These are phyloP conservation scores for Heliconius sara DNA, from an alignment of 2,888 invertebrate species.

Conservation along the genomic window DNA sequence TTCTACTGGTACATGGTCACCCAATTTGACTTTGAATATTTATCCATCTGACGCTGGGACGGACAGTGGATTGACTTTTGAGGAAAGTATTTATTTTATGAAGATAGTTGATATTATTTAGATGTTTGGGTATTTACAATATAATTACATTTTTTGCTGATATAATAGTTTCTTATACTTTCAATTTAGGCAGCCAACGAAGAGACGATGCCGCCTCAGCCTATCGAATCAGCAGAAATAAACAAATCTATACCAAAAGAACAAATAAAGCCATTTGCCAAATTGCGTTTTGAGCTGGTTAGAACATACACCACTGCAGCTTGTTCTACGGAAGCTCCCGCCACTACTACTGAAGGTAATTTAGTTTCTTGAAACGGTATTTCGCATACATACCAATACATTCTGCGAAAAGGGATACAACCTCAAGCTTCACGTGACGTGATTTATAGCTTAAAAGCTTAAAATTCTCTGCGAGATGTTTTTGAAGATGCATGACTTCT, in stretches of 20 bases:
- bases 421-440: too few relatives aligned
- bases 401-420: neutral
- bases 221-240: slow-evolving; percentile 62
- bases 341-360: slow-evolving; percentile 10
- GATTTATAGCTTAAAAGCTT: too few relatives aligned
- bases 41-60: slow-evolving; percentile 98
- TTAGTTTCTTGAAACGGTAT: neutral
- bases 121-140: neutral
- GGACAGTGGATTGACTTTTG: slow-evolving; percentile 95
- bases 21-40: slow-evolving; percentile 90
- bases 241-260: slow-evolving; percentile 56
- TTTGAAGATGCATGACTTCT: too few relatives aligned
- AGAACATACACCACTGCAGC: slow-evolving; percentile 64
- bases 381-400: neutral
- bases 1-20: slow-evolving; percentile 90
- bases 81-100: slow-evolving; percentile 79
- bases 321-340: slow-evolving; percentile 46
- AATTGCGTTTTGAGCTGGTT: slow-evolving; percentile 63
- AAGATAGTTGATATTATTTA: neutral
- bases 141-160: neutral
- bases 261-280: slow-evolving; percentile 68
- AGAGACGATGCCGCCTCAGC: slow-evolving; percentile 71
- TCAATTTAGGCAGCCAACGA: slow-evolving; percentile 69
- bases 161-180: neutral
- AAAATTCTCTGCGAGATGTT: too few relatives aligned